phyloP scores from a whole-genome alignment of 2,113 vertebrate genomes.

The Anser cygnoides region DNA sequence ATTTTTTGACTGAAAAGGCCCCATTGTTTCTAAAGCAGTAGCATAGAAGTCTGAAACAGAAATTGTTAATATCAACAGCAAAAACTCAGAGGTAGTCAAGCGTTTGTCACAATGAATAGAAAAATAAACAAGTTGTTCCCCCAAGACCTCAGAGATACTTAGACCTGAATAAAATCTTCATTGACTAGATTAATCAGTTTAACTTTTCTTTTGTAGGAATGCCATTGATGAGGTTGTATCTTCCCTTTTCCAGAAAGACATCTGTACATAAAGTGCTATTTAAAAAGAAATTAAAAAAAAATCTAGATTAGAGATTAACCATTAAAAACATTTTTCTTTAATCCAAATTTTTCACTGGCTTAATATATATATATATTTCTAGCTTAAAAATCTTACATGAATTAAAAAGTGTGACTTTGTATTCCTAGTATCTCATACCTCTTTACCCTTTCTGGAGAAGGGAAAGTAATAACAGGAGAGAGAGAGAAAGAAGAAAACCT shows the following conservation, averaged over 20 bases:
- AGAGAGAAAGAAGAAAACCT: not conserved
- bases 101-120: not conserved
- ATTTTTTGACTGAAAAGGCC: not conserved
- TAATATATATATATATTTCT: not conserved
- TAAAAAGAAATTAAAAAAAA: not conserved
- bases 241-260: not conserved
- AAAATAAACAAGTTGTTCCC: conserved; percentile 32
- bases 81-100: not conserved
- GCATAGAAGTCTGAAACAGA: not conserved
- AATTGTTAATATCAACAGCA: not conserved
- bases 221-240: not conserved
- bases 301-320: not conserved
- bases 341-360: not conserved
- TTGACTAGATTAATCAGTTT: not conserved
- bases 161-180: not conserved
- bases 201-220: not conserved
- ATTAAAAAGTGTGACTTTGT: not conserved
- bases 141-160: not conserved
- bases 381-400: not conserved
- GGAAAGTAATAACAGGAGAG: not conserved
- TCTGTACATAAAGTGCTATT: not conserved
- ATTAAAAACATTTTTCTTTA: not conserved
- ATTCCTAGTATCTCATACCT: not conserved
- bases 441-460: not conserved
- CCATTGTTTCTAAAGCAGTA: conserved; percentile 3